A percentile compares a stretch with the other conserved stretches of the same genome.
These are phyloP conservation scores for Sminthopsis crassicaudata DNA, from an alignment of 2,113 vertebrate genomes.

Conservation along the genomic window DNA sequence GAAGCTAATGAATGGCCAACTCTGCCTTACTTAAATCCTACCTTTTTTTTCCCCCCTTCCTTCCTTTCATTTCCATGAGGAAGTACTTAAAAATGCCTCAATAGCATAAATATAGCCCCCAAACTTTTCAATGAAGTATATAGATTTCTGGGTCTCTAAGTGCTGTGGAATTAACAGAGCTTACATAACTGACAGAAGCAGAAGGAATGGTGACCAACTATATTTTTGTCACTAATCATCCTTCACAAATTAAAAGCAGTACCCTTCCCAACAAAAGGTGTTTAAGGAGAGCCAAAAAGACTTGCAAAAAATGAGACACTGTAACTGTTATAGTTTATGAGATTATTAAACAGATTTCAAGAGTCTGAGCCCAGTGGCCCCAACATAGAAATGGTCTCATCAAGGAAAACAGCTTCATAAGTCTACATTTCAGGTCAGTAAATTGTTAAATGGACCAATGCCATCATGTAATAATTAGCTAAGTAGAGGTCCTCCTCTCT, in stretches of 20 bases:
- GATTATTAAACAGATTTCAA: neutral
- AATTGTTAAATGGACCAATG: conserved; percentile 50
- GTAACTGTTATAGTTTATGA: conserved; percentile 61
- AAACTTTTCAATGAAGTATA: conserved; percentile 1
- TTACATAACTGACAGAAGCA: neutral
- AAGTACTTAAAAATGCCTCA: neutral
- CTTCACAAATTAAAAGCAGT: conserved; percentile 39
- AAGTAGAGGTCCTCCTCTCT: neutral
- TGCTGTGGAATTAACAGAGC: neutral
- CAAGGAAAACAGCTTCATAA: neutral
- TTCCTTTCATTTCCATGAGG: neutral
- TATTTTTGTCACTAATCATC: conserved; percentile 46
- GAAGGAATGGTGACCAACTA: neutral
- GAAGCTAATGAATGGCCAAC: too few species aligned
- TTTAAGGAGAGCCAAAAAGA: neutral
- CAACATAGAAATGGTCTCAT: neutral
- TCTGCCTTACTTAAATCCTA: too few species aligned
- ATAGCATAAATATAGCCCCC: conserved; percentile 13
- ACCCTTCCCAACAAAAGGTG: conserved; percentile 13
- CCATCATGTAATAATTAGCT: neutral
- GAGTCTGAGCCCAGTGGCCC: neutral
- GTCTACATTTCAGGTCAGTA: neutral
- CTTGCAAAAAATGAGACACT: neutral
- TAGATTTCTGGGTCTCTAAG: conserved; percentile 28
- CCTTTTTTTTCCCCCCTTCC: neutral